Base-by-base conservation (phyloP, 92 coral and sea anemone species). In the Phymanthus crucifer region DNA sequence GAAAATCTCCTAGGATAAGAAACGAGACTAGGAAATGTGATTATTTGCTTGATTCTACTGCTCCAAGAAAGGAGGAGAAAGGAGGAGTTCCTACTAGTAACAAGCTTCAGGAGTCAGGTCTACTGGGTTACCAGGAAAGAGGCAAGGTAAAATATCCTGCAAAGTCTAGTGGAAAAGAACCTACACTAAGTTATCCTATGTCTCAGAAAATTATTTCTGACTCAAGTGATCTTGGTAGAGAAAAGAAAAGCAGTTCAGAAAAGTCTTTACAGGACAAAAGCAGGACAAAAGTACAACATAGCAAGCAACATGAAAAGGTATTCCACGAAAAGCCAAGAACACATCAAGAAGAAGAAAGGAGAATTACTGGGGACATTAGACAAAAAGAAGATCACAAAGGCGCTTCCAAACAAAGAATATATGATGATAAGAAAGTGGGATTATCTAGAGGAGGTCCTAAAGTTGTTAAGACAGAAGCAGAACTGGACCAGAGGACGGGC, bases 1-100 rank as follows among this genome's bases (percentile, higher is more conserved):
- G 40, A 47, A 40, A 78, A 73, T 33, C 82, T 78, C 46, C 67
- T 74, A 10, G 45, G 17, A 19, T 40, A 35, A 21, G 26, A 21
- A 70, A 70, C 21, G 50, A 34, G 45, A 70, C 4, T 3, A 70
- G 27, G 21, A 35, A 70, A 70, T 23, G 16, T 19, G 19, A 67
- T 13, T 32, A 54, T 54, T 43, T 43, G 48, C 10, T 43, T 7
- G 64, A 54, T 54, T 23, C 64, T 0, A 4, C 10, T 19, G 0
- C 26, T 19, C 26, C 6, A 23, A 54, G 29, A 4, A 54, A 54
- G 10, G 64, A 54, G 5, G 68, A 29, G 23, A 29, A 61, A 18
- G 13, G 29, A 29, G 29, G 34, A 24, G 68, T 9, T 61, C 68
- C 27, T 11, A 12, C 32, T 61, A 61, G 68, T 29, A 14, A 61